A percentile compares a stretch with the other conserved stretches of the same genome.
phyloP scores from a whole-genome alignment of 2,888 invertebrate genomes.

The Julus scanicus region DNA sequence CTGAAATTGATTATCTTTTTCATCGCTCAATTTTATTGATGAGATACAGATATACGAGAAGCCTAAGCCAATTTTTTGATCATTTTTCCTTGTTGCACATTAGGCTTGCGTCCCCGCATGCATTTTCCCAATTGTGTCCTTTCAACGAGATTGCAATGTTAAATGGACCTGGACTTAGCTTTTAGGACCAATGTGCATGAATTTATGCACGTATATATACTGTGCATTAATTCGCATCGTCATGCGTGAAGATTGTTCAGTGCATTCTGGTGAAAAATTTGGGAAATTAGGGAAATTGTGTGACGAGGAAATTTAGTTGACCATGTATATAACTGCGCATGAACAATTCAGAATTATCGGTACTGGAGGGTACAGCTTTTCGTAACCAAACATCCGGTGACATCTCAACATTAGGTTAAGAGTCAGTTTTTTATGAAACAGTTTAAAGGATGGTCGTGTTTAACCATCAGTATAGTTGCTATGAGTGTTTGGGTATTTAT shows the following conservation, averaged over 20 bases:
- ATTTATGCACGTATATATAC: not conserved
- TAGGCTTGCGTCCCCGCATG: not conserved
- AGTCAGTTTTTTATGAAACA: no score
- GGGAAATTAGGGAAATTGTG: not conserved
- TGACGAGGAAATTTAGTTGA: not conserved
- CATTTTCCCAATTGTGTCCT: not conserved
- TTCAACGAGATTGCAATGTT: not conserved
- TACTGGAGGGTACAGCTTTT: not conserved
- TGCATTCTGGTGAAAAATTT: not conserved
- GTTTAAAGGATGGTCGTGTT: no score
- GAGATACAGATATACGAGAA: not conserved
- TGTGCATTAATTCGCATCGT: not conserved
- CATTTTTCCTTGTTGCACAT: not conserved
- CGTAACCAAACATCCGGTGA: not conserved
- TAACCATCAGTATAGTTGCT: no score
- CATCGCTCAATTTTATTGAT: conserved; percentile 25
- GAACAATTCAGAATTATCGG: not conserved
- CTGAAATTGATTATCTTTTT: conserved; percentile 38
- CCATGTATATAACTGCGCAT: not conserved
- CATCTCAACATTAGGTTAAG: not conserved
- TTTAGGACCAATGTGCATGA: not conserved
- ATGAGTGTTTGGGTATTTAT: no score
- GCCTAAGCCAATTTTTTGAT: not conserved
- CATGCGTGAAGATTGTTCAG: not conserved
- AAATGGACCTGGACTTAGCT: conserved; percentile 12